These are phyloP conservation scores for Harpegnathos saltator DNA, from an alignment of 1,140 invertebrate species.

Conservation along the genomic window DNA sequence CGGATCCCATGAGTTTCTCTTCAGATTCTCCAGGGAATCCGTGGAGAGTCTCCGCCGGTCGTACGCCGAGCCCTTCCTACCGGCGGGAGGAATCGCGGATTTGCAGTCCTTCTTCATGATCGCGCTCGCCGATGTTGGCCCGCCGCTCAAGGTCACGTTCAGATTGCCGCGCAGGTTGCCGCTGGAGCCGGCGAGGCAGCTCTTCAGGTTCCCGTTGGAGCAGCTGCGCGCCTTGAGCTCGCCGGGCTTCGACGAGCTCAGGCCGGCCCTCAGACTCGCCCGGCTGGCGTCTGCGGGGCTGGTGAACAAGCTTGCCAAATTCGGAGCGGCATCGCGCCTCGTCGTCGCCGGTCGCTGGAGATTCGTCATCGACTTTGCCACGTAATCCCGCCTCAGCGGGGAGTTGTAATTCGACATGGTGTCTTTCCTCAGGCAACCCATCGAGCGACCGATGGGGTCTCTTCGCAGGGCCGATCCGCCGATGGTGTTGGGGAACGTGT, in stretches of 20 bases:
- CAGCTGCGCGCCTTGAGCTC: conserved; percentile 70
- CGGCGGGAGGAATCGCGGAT: conserved; percentile 71
- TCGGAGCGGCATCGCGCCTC: conserved; percentile 73
- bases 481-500: conserved; percentile 72
- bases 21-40: conserved; percentile 89
- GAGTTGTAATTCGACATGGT: conserved; percentile 83
- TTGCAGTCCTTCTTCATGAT: conserved; percentile 77
- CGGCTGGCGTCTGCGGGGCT: conserved; percentile 69
- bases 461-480: conserved; percentile 70
- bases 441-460: conserved; percentile 80
- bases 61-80: conserved; percentile 85
- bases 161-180: conserved; percentile 80
- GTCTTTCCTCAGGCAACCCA: conserved; percentile 87
- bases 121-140: conserved; percentile 81
- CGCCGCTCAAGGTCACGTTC: conserved; percentile 82
- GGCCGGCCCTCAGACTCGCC: conserved; percentile 34
- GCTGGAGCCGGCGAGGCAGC: conserved; percentile 80
- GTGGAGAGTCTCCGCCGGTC: conserved; percentile 89
- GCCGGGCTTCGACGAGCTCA: conserved; percentile 57
- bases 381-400: conserved; percentile 84
- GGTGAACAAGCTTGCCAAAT: conserved; percentile 75
- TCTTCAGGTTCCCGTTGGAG: conserved; percentile 78
- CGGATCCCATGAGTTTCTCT: conserved; percentile 90
- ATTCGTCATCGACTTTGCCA: conserved; percentile 83
- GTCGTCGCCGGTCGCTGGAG: conserved; percentile 74